These are phyloP conservation scores for Cenopis cana DNA, from an alignment of 2,888 invertebrate genomes.

Conservation along the genomic window DNA sequence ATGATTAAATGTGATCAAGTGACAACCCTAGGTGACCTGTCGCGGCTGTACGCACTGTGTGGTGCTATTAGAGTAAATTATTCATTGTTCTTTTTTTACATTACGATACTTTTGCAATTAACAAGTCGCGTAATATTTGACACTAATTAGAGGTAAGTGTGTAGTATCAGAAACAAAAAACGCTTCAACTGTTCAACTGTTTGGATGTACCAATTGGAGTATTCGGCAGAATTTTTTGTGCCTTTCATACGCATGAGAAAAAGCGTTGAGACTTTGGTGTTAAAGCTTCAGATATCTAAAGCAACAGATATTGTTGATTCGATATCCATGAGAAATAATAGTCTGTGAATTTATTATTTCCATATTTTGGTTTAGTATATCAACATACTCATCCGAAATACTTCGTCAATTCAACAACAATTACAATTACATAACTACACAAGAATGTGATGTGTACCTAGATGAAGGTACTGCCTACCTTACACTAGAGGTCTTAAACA, in stretches of 20 bases:
- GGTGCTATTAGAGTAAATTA: constrained; percentile 28
- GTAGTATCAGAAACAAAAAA: background rate
- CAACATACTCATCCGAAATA: too few relatives aligned
- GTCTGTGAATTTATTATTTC: too few relatives aligned
- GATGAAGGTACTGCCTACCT: background rate
- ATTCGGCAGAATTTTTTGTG: too few relatives aligned
- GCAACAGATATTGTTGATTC: too few relatives aligned
- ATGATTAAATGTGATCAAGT: background rate
- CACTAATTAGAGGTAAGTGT: background rate
- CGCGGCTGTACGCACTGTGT: constrained; percentile 21
- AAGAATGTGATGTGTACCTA: background rate
- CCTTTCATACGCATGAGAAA: too few relatives aligned
- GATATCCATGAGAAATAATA: too few relatives aligned
- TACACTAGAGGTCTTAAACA: too few relatives aligned
- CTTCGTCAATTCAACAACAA: background rate
- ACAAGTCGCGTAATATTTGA: constrained; percentile 20
- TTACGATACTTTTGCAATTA: constrained; percentile 24
- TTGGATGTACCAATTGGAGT: too few relatives aligned
- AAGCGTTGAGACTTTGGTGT: too few relatives aligned
- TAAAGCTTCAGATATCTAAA: too few relatives aligned
- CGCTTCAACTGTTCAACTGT: background rate
- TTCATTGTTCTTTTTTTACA: constrained; percentile 37
- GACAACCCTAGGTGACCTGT: constrained; percentile 29
- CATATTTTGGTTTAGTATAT: background rate
- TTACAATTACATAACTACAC: background rate